Evolutionary conservation across 2,113 vertebrate genomes (phyloP).

Genomic region (Cricetomys ansorgei): DNA sequence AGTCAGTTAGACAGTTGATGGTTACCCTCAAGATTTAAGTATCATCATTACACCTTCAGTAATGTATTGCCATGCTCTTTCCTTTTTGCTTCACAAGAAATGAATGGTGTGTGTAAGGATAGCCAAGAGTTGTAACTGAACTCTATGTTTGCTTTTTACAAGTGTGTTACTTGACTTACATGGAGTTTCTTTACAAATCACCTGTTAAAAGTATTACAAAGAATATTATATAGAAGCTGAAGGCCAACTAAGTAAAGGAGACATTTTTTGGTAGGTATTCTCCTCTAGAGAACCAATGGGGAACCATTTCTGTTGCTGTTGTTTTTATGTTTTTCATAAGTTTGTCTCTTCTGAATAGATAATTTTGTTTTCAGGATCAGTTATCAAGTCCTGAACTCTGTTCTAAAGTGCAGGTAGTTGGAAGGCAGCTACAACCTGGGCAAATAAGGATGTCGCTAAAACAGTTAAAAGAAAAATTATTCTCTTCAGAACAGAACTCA

Average conservation of each 20-base stretch:
- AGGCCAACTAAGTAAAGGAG: not conserved
- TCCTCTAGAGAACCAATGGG: not conserved
- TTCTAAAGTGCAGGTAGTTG: not conserved
- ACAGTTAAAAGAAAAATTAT: not conserved
- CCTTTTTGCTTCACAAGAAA: not conserved
- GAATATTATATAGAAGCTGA: not conserved
- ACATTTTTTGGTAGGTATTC: not conserved
- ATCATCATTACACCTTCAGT: not conserved
- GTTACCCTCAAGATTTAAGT: not conserved
- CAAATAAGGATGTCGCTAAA: not conserved
- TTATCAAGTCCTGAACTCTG: not conserved
- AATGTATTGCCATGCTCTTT: not conserved
- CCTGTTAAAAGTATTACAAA: not conserved
- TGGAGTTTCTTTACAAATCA: not conserved
- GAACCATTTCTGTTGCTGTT: not conserved
- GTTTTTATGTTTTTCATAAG: not conserved
- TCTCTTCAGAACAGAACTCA: not conserved
- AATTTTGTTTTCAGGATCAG: not conserved
- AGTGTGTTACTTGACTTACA: not conserved
- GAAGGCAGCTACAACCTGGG: not conserved
- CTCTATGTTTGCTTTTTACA: not conserved
- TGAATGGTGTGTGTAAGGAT: not conserved
- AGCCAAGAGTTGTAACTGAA: not conserved
- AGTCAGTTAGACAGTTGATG: not conserved
- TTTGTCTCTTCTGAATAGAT: not conserved